Evolutionary conservation across 1,140 invertebrate genomes (phyloP), one percentile per base, ranked within the genome.

Genomic region (Pemphigus obesinymphae): DNA sequence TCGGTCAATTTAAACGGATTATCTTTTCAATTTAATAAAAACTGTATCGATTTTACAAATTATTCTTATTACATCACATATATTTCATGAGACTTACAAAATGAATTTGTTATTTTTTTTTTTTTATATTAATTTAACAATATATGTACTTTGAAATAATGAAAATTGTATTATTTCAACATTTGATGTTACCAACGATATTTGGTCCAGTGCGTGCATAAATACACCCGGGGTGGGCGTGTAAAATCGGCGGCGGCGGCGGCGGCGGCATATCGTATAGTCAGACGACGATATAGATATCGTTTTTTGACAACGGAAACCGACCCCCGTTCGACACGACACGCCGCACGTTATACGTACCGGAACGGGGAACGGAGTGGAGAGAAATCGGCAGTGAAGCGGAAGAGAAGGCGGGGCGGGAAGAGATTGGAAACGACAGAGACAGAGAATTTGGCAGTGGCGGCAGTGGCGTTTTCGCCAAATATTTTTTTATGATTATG

Each of bases 241-340:
- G 43, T 45, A 73, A 70, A 29, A 23, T 29, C 26, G n/a, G 23
- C n/a, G 66, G 37, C 66, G 40, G 15, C 66, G 34, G 66, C 20
- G 31, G 5, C 20, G 20, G 8, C n/a, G 3, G 7, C 53, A 11
- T 45, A 48, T 75, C 3, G 34, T 68, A 11, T 40, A 23, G 53
- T 43, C 29, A 31, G 55, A 50, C 43, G 23, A 13, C 11, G 15
- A 20, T n/a, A n/a, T n/a, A 50, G 26, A 50, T 73, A 73, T 80
- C 76, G 45, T 80, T n/a, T n/a, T n/a, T n/a, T 80, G 63, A 80
- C 63, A 80, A 80, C 76, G 76, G 76, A 80, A 80, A 80, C 37
- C 55, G 76, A 80, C 76, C 76, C 76, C 53, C 53, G 45, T 61
- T 80, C 76, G 26, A 11, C 45, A 26, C 4, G 1, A 6, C n/a